Evolutionary conservation across 1,140 invertebrate genomes (phyloP).

Genomic region (Drosophila kikkawai): DNA sequence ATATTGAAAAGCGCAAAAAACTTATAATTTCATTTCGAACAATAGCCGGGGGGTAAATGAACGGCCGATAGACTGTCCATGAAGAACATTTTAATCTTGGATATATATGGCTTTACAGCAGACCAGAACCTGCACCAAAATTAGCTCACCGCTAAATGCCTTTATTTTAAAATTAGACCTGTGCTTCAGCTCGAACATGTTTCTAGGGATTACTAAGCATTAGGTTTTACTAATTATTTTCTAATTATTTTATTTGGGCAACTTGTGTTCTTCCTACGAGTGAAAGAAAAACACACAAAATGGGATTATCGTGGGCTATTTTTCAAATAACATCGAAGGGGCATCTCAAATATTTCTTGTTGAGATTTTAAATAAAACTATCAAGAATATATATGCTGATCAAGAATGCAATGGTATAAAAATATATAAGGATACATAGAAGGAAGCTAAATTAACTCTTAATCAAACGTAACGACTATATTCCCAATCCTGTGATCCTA

Average conservation of each 20-base stretch:
- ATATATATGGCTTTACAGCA: neutral
- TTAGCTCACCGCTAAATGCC: constrained; percentile 5
- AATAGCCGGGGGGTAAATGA: constrained; percentile 4
- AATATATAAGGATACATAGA: neutral
- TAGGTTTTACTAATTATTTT: constrained; percentile 14
- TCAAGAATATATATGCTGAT: too few species aligned
- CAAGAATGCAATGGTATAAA: too few species aligned
- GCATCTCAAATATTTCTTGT: neutral
- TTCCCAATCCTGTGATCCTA: neutral
- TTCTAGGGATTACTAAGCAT: constrained; percentile 14
- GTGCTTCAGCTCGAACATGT: constrained; percentile 1
- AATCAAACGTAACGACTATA: neutral
- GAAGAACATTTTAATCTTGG: constrained; percentile 4
- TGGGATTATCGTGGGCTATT: neutral
- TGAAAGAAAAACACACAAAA: neutral
- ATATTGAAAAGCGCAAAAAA: constrained; percentile 23
- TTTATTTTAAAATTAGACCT: constrained; percentile 15
- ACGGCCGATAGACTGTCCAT: constrained; percentile 1
- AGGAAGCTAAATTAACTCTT: neutral
- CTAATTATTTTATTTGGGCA: constrained; percentile 15
- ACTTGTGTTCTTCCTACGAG: neutral
- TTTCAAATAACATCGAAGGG: neutral
- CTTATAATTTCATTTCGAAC: neutral
- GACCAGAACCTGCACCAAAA: neutral
- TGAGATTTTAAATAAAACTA: neutral